Evolutionary conservation across 2,113 vertebrate genomes (phyloP).

Genomic region (Nothobranchius furzeri): DNA sequence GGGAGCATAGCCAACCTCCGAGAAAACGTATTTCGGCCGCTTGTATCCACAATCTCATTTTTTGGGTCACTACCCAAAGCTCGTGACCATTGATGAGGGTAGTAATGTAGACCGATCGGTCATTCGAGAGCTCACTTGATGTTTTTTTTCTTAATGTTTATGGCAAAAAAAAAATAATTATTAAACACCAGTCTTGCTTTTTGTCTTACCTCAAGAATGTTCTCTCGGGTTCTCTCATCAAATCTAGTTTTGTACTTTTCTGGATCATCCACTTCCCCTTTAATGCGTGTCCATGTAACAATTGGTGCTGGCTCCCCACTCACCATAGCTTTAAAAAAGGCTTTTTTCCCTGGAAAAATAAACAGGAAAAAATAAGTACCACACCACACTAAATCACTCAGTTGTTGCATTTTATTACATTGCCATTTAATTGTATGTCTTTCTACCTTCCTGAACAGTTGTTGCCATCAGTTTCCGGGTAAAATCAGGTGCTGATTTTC

Average conservation of each 20-base stretch:
- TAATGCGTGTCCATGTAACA: slow-evolving; percentile 81
- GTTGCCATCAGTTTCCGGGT: slow-evolving; percentile 81
- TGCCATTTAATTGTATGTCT: neutral
- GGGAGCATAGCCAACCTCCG: too few relatives aligned
- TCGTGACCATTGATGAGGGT: too few relatives aligned
- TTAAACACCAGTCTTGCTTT: neutral
- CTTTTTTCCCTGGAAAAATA: slow-evolving; percentile 82
- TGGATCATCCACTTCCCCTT: slow-evolving; percentile 70
- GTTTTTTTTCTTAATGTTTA: too few relatives aligned
- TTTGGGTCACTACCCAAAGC: too few relatives aligned
- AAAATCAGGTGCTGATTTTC: slow-evolving; percentile 85
- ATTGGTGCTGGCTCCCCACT: slow-evolving; percentile 82
- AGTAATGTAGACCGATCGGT: too few relatives aligned
- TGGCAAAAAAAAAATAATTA: too few relatives aligned
- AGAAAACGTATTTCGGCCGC: too few relatives aligned
- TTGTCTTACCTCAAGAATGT: slow-evolving; percentile 81
- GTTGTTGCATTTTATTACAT: neutral
- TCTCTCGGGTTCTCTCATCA: slow-evolving; percentile 69
- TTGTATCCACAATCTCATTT: too few relatives aligned
- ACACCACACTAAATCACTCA: neutral
- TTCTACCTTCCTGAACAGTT: slow-evolving; percentile 84
- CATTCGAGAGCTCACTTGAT: too few relatives aligned
- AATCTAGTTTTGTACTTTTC: slow-evolving; percentile 79
- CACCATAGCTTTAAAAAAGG: slow-evolving; percentile 83
- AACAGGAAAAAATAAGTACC: neutral